These are phyloP conservation scores for Brenthis daphne DNA, from an alignment of 2,888 invertebrate genomes.

Conservation along the genomic window DNA sequence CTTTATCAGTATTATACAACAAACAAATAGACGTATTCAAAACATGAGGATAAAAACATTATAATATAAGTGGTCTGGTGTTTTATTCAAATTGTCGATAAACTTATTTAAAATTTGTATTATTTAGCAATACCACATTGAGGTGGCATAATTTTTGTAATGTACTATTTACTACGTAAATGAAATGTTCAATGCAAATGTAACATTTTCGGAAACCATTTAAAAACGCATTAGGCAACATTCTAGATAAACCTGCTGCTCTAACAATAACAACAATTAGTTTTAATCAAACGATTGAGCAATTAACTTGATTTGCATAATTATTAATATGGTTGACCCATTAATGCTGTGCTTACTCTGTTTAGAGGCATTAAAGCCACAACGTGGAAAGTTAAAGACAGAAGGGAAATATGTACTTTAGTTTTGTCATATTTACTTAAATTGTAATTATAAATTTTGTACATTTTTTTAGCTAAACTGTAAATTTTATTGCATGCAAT, in stretches of 20 bases:
- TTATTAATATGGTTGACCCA: constrained; percentile 29
- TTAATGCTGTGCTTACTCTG: constrained; percentile 18
- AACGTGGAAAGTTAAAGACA: constrained; percentile 3
- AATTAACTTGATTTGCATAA: constrained; percentile 33
- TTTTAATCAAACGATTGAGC: constrained; percentile 30
- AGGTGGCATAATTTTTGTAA: background rate
- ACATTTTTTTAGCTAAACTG: no score
- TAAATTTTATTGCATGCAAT: no score
- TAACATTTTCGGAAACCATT: background rate
- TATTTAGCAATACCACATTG: background rate
- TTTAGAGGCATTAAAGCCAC: constrained; percentile 7
- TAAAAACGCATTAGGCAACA: constrained; percentile 13
- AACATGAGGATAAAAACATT: no score
- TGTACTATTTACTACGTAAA: no score
- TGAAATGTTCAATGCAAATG: background rate
- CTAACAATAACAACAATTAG: constrained; percentile 25
- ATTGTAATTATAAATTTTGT: no score
- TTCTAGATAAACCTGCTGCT: constrained; percentile 19
- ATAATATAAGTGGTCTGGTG: no score
- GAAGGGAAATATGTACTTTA: background rate
- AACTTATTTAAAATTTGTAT: no score
- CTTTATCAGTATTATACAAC: no score
- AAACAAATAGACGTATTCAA: no score
- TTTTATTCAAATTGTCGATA: no score
- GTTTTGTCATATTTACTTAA: background rate